phyloP scores from a whole-genome alignment of 2,113 vertebrate species.

The Ardeotis arabs region DNA sequence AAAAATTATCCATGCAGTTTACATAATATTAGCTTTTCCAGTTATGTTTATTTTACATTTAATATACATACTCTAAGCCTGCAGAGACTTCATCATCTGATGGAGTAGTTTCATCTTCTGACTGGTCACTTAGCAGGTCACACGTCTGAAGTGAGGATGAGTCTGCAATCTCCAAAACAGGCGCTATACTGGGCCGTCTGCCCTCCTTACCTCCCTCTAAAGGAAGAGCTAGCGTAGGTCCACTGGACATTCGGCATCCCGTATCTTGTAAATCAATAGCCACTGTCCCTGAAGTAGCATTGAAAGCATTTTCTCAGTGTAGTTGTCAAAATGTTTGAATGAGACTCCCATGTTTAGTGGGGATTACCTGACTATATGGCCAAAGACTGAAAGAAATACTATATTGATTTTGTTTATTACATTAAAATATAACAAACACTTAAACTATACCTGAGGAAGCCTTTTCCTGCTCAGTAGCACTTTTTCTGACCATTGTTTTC shows the following conservation, averaged over 20 bases:
- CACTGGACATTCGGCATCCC: slow-evolving; percentile 67
- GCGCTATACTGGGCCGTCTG: slow-evolving; percentile 80
- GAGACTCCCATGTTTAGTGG: accelerated
- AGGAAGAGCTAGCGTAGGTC: slow-evolving; percentile 75
- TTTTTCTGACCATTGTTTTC: not conserved
- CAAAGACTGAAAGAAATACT: not conserved
- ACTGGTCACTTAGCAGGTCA: slow-evolving; percentile 83
- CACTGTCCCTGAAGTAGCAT: slow-evolving; percentile 73
- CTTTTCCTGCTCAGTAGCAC: not conserved
- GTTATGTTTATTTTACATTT: not conserved
- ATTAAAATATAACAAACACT: not conserved
- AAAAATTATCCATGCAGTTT: not conserved
- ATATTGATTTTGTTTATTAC: not conserved
- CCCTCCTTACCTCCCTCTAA: slow-evolving; percentile 66
- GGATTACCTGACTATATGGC: not conserved
- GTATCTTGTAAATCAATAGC: slow-evolving; percentile 85
- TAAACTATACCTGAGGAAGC: not conserved
- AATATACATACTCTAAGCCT: slow-evolving; percentile 74
- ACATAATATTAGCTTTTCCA: not conserved
- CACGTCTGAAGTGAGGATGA: slow-evolving; percentile 77
- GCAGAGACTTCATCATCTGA: slow-evolving; percentile 78
- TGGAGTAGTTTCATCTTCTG: slow-evolving; percentile 79
- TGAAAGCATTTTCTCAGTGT: not conserved
- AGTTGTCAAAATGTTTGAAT: not conserved
- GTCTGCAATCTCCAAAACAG: slow-evolving; percentile 82